A percentile compares a stretch with the other conserved stretches of the same genome.
Evolutionary conservation across 2,113 vertebrate genomes (phyloP).

Genomic region (Hyaena hyaena): DNA sequence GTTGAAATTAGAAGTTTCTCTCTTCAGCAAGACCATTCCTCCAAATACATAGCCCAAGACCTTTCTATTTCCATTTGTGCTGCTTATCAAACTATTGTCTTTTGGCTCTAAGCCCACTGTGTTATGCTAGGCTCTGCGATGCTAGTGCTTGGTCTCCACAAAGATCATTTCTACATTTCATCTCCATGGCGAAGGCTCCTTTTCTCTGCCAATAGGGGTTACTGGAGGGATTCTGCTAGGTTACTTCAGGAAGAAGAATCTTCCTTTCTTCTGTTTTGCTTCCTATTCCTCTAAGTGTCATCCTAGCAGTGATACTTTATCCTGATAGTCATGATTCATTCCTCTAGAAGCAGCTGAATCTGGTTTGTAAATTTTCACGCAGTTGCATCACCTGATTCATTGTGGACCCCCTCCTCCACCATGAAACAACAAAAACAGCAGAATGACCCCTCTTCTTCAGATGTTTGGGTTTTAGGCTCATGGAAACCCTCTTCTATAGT

Average conservation of each 20-base stretch:
- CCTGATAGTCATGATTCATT: background rate
- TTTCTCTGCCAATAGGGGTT: background rate
- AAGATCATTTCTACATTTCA: background rate
- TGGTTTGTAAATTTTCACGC: background rate
- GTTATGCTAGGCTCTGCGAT: background rate
- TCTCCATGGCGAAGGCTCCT: background rate
- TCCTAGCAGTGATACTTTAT: background rate
- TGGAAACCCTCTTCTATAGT: background rate
- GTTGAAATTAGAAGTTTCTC: background rate
- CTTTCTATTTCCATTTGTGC: background rate
- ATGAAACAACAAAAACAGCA: too few relatives aligned
- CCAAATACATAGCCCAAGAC: background rate
- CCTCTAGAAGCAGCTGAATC: background rate
- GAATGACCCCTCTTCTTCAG: background rate
- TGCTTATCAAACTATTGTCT: background rate
- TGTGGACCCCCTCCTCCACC: fast-evolving
- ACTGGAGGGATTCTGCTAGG: background rate
- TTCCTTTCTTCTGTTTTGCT: background rate
- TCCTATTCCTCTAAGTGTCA: background rate
- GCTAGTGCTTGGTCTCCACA: background rate
- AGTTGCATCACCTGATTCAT: background rate
- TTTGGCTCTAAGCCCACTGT: background rate
- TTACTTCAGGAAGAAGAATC: background rate
- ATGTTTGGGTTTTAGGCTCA: background rate
- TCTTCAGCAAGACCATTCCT: background rate